Evolutionary conservation across 2,797 vertebrate species (phyloP), one percentile per base, ranked within the genome.

Genomic region (Orientallactaga sibirica): DNA sequence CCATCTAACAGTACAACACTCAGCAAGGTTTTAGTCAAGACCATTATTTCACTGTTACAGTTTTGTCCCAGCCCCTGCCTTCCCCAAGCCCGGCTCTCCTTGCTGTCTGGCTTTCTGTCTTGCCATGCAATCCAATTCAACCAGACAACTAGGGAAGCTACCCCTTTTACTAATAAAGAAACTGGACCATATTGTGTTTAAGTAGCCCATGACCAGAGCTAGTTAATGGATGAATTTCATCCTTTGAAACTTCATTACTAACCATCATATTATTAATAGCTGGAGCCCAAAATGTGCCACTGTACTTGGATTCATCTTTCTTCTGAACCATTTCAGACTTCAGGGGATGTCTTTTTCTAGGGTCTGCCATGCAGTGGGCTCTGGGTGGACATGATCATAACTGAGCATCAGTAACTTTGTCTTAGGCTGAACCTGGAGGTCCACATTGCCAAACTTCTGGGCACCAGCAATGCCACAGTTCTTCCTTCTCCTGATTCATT

Each of bases 1-100:
- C 41, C 16, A 41, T 43, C 48, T 68, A 41, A 81, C 9, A 76
- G n/a, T 10, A 79, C 66, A 27, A 24, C 41, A 55, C 14, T 61
- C 73, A 41, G 27, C 24, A 24, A 90, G 19, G 41, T 68, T 96
- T 89, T 66, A 55, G 24, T 81, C 75, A 90, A 87, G 48, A 71
- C 37, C 15, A 37, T 83, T 64, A 64, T 58, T 91, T 86, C 41
- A 71, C 92, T 82, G 62, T 41, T 71, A 58, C 9, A 27, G 43
- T 87, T 86, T 80, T 19, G 19, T 3, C 66, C 75, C 82, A n/a
- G n/a, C 80, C 43, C 37, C n/a, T 75, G 2, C 25, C 25, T 71
- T 62, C 9, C 25, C 33, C 33, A 29, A 71, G 48, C 80, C 74
- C 79, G 94, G 75, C 55, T 62, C 86, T 43, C 78, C 4, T 86